Evolutionary conservation across 1,140 invertebrate genomes (phyloP).

Genomic region (Hydropsyche tenuis): DNA sequence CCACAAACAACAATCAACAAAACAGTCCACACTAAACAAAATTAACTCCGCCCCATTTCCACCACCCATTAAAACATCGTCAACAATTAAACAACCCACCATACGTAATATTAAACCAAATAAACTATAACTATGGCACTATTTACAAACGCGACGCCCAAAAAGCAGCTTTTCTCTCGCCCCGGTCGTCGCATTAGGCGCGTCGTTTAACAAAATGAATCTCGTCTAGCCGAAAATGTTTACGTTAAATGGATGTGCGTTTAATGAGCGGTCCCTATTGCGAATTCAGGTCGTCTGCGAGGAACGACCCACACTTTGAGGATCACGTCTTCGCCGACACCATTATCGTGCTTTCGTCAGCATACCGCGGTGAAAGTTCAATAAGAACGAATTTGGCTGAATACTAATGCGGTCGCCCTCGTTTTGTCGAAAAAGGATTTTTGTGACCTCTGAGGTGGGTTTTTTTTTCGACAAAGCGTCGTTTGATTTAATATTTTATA

Average conservation of each 20-base stretch:
- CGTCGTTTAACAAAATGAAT: slow-evolving; percentile 39
- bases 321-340: slow-evolving; percentile 2
- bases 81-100: too few species aligned
- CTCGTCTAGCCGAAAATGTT: slow-evolving; percentile 37
- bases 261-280: slow-evolving; percentile 46
- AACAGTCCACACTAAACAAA: too few species aligned
- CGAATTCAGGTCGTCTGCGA: slow-evolving; percentile 44
- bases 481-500: too few species aligned
- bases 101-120: too few species aligned
- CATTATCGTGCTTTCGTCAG: slow-evolving; percentile 40
- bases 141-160: too few species aligned
- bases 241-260: slow-evolving; percentile 47
- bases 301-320: neutral
- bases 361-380: slow-evolving; percentile 46
- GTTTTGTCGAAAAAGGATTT: neutral
- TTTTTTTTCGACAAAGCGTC: neutral
- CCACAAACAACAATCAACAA: too few species aligned
- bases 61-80: too few species aligned
- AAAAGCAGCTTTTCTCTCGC: too few species aligned
- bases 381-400: slow-evolving; percentile 47
- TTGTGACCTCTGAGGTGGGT: neutral
- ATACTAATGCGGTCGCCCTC: slow-evolving; percentile 42
- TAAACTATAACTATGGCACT: too few species aligned
- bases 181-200: too few species aligned
- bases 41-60: too few species aligned